Evolutionary conservation across 2,113 vertebrate species (phyloP), one percentile per base, ranked within the genome.

Genomic region (Alligator mississippiensis): DNA sequence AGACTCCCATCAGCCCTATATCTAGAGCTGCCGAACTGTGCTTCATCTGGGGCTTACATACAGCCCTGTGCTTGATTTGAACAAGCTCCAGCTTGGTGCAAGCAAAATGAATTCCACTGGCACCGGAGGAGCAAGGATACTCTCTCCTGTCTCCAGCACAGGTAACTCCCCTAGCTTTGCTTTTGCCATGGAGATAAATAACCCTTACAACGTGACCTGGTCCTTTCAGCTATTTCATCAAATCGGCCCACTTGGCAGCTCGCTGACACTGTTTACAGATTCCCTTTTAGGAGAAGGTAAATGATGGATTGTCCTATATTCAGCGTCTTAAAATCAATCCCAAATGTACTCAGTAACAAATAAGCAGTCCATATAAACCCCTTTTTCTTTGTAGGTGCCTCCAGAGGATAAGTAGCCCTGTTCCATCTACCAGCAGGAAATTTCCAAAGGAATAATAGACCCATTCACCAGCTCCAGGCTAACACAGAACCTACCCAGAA

Each of bases 371-470:
- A 11, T 88, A 89, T 88, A 96, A 96, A 84, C 88, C 88, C 90
- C 82, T 68, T 90, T 47, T 95, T 96, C 93, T 97, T 94, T 96
- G 5, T 84, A 89, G 93, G n/a, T n/a, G 91, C 82, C 96, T 96
- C 95, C 86, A 96, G 93, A 96, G 96, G 81, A 74, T 92, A 96
- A 92, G 93, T 90, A 88, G 15, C 85, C 84, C 93, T 94, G 90
- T 92, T 93, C 90, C 93, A 91, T 95, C 93, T 94, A 95, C 80
- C 94, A 96, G 96, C 92, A 96, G 94, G 96, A 94, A 97, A 95
- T 97, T 97, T 97, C 93, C 94, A 79, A 95, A 93, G 96, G 92
- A 97, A 97, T 97, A 97, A 97, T 90, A 95, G 92, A 94, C 97
- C 97, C 96, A 97, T 97, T 97, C 96, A 97, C 90, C 93, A 96